Evolutionary conservation across 2,797 vertebrate species (phyloP).

Genomic region (Scyliorhinus canicula): DNA sequence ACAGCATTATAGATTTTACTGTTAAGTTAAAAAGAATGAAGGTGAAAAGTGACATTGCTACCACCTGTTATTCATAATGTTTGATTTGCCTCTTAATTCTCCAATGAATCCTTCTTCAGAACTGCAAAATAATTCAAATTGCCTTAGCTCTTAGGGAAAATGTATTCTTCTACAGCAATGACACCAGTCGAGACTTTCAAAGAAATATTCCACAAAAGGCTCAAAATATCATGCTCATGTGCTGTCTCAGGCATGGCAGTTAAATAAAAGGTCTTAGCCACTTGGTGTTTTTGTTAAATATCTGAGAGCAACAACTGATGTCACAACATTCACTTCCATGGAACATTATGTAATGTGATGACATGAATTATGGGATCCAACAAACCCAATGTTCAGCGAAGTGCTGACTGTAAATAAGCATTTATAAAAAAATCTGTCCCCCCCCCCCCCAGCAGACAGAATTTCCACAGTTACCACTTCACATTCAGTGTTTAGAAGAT

Average conservation of each 20-base stretch:
- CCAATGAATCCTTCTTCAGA: background rate
- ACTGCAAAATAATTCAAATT: background rate
- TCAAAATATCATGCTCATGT: too few relatives aligned
- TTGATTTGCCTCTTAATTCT: background rate
- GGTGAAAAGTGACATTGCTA: background rate
- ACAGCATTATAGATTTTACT: background rate
- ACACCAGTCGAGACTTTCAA: background rate
- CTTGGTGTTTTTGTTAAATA: background rate
- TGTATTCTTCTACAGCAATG: background rate
- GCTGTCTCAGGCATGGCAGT: background rate
- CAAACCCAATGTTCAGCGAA: background rate
- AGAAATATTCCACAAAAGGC: too few relatives aligned
- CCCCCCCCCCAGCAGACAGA: background rate
- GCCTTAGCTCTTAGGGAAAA: background rate
- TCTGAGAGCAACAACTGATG: background rate
- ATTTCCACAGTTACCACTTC: background rate
- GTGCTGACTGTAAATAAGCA: background rate
- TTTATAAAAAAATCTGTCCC: background rate
- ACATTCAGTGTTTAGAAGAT: background rate
- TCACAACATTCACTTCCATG: background rate
- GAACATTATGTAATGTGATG: background rate
- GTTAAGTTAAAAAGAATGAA: background rate
- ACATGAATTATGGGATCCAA: background rate
- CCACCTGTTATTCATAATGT: background rate
- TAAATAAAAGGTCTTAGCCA: background rate